These are phyloP conservation scores for Pharmacophagus antenor DNA, from an alignment of 2,888 invertebrate genomes.

Conservation along the genomic window DNA sequence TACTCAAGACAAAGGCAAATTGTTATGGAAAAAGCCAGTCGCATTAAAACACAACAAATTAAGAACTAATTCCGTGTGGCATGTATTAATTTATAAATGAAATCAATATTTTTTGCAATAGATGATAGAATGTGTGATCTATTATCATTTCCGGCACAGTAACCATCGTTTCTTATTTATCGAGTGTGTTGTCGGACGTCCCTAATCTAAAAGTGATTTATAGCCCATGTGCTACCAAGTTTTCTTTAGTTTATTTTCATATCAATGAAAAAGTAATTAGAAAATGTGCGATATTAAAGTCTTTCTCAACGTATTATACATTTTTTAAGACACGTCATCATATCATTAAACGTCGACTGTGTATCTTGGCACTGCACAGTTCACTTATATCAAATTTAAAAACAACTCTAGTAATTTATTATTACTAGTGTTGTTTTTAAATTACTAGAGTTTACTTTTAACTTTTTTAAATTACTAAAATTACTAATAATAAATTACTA, in stretches of 20 bases:
- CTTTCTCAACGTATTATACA: neutral
- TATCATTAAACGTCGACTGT: neutral
- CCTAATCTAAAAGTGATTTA: slow-evolving; percentile 26
- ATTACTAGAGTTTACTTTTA: too few relatives aligned
- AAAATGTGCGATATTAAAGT: neutral
- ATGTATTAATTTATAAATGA: neutral
- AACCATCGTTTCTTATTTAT: slow-evolving; percentile 15
- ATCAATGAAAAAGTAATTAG: neutral
- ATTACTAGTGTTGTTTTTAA: too few relatives aligned
- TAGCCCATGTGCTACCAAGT: slow-evolving; percentile 20
- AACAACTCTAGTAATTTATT: neutral
- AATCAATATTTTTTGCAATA: neutral
- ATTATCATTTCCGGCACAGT: slow-evolving; percentile 1
- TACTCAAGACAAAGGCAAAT: too few relatives aligned
- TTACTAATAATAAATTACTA: too few relatives aligned
- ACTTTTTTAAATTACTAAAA: too few relatives aligned
- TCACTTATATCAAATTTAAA: neutral
- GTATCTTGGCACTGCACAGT: neutral
- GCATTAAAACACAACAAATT: neutral
- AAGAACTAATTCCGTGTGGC: neutral
- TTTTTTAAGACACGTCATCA: too few relatives aligned
- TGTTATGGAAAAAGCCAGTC: neutral
- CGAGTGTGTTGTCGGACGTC: slow-evolving; percentile 19
- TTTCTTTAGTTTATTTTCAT: slow-evolving; percentile 10
- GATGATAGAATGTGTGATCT: slow-evolving; percentile 4